Evolutionary conservation across 37 sponge, comb jelly and placozoan species (phyloP).

Genomic region (Chondrilla cf. caribensis): DNA sequence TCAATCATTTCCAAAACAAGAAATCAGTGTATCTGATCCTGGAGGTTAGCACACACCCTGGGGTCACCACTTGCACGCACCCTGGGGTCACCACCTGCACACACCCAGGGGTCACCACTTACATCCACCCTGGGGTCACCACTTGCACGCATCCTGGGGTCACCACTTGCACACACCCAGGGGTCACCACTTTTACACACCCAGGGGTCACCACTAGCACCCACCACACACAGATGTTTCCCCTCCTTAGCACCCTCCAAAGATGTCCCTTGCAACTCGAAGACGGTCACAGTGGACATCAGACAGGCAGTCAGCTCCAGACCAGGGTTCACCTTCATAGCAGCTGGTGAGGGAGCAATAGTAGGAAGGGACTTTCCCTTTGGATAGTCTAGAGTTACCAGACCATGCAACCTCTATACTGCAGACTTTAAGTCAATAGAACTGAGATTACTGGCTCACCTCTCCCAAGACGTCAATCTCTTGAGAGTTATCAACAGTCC

Average conservation of each 20-base stretch:
- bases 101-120: background rate
- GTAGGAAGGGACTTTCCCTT: background rate
- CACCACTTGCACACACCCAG: background rate
- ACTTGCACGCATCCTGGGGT: no score
- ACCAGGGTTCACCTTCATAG: background rate
- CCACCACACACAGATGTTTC: no score
- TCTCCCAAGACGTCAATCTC: constrained; percentile 60
- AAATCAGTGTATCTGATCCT: constrained; percentile 26
- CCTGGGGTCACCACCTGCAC: no score
- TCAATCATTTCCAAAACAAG: constrained; percentile 69
- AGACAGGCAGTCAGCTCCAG: constrained; percentile 50
- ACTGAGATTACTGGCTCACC: constrained; percentile 77
- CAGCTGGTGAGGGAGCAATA: constrained; percentile 1
- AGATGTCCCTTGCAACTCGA: constrained; percentile 6
- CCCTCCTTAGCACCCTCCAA: no score
- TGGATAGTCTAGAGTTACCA: no score
- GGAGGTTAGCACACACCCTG: constrained; percentile 7
- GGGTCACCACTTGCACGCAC: no score
- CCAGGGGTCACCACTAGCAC: no score
- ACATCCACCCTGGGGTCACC: no score
- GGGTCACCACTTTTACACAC: no score
- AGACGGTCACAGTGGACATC: constrained; percentile 22
- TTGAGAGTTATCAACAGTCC: constrained; percentile 13
- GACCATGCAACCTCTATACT: no score
- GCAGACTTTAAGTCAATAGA: constrained; percentile 86